Evolutionary conservation across 2,888 invertebrate genomes (phyloP).

Genomic region (Flexamia atlantica): DNA sequence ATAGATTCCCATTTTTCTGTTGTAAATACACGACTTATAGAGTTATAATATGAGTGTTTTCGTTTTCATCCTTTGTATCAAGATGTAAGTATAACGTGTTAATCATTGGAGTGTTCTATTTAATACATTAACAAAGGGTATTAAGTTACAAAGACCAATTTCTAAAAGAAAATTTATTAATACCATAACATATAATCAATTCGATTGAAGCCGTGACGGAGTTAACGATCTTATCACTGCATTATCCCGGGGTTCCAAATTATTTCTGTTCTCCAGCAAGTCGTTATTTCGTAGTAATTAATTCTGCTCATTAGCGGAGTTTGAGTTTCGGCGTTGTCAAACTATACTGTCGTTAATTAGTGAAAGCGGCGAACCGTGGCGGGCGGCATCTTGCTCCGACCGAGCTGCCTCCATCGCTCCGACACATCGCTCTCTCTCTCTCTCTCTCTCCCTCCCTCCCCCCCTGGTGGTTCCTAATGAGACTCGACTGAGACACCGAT

Average conservation of each 20-base stretch:
- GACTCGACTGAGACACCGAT: neutral
- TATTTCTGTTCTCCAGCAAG: conserved; percentile 33
- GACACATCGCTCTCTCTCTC: neutral
- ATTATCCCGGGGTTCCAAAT: neutral
- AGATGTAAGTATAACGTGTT: too few relatives aligned
- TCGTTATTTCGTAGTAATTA: conserved; percentile 52
- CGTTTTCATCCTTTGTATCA: too few relatives aligned
- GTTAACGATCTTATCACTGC: conserved; percentile 27
- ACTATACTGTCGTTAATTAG: conserved; percentile 53
- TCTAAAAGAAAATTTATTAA: too few relatives aligned
- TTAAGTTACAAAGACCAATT: too few relatives aligned
- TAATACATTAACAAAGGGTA: too few relatives aligned
- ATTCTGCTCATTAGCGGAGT: conserved; percentile 49
- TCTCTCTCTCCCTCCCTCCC: neutral
- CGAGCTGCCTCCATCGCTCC: neutral
- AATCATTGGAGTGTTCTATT: too few relatives aligned
- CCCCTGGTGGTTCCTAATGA: neutral
- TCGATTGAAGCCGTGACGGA: too few relatives aligned
- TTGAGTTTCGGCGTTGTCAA: conserved; percentile 49
- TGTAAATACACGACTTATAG: conserved; percentile 52
- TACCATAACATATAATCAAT: too few relatives aligned
- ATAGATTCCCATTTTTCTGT: conserved; percentile 50
- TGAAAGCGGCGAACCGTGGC: conserved; percentile 33
- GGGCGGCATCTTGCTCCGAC: conserved; percentile 18
- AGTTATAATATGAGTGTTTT: conserved; percentile 29